Conservation (phyloP, 2,888 invertebrate genomes). For the Lasius platythorax region DNA sequence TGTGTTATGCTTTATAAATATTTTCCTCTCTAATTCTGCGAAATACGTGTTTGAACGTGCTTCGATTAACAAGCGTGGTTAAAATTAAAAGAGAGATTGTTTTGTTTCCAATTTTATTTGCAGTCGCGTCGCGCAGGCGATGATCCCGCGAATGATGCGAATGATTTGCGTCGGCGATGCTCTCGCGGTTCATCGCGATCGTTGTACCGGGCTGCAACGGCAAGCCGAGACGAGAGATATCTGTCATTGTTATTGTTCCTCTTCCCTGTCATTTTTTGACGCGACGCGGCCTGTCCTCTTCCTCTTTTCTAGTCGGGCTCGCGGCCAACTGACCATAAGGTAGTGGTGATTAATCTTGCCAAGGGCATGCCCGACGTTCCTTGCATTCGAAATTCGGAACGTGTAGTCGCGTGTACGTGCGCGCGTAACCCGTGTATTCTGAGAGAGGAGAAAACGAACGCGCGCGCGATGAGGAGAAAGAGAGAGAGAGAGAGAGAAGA, state of each 20-base stretch:
- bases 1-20: not conserved
- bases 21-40: not conserved
- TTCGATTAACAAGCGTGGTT: not conserved
- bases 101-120: constrained; percentile 1
- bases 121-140: not conserved
- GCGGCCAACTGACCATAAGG: constrained; percentile 75
- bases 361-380: constrained; percentile 81
- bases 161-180: constrained; percentile 13
- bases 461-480: too few species aligned
- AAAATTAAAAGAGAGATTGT: not conserved
- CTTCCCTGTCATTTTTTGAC: constrained; percentile 62
- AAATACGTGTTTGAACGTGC: not conserved
- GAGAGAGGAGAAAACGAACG: constrained; percentile 46
- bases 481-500: not conserved
- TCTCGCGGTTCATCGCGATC: constrained; percentile 22
- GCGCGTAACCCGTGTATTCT: constrained; percentile 57
- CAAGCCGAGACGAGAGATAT: constrained; percentile 32
- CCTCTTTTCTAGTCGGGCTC: constrained; percentile 74
- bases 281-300: constrained; percentile 47
- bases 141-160: not conserved
- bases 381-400: constrained; percentile 82
- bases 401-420: constrained; percentile 54
- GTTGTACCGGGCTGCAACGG: constrained; percentile 10
- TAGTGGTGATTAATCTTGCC: constrained; percentile 83
- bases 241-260: constrained; percentile 64